Conservation (phyloP, 92 coral and sea anemone species). For the Palythoa grandis region DNA sequence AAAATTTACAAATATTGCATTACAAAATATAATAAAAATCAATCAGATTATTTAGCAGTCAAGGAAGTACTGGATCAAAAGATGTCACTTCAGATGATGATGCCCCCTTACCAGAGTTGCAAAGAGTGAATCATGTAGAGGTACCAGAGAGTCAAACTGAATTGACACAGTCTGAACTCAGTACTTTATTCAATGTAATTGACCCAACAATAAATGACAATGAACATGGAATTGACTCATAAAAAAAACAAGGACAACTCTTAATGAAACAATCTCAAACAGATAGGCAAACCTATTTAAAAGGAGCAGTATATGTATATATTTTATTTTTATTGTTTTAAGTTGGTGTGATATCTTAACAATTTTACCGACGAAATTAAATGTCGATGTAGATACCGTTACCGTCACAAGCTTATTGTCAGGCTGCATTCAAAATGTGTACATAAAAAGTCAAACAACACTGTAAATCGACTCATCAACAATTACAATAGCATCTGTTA, state of each 20-base stretch:
- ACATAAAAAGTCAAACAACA: not conserved
- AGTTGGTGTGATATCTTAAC: constrained; percentile 1
- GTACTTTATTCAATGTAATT: not conserved
- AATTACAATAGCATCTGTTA: not conserved
- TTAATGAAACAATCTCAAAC: constrained; percentile 9
- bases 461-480: not conserved
- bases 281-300: not conserved
- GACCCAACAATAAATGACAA: constrained; percentile 38
- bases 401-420: not conserved
- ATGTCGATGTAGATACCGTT: not conserved
- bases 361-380: not conserved
- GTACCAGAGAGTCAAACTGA: constrained; percentile 48
- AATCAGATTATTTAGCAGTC: constrained; percentile 44
- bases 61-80: constrained; percentile 52
- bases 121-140: constrained; percentile 64
- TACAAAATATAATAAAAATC: no score
- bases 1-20: no score
- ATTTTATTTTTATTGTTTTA: no score
- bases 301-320: not conserved
- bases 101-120: constrained; percentile 57
- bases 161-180: constrained; percentile 22
- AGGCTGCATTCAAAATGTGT: no score
- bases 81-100: constrained; percentile 47
- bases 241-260: constrained; percentile 24
- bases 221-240: constrained; percentile 43